These are phyloP conservation scores for Pemphigus obesinymphae DNA, from an alignment of 1,140 invertebrate genomes.

Conservation along the genomic window DNA sequence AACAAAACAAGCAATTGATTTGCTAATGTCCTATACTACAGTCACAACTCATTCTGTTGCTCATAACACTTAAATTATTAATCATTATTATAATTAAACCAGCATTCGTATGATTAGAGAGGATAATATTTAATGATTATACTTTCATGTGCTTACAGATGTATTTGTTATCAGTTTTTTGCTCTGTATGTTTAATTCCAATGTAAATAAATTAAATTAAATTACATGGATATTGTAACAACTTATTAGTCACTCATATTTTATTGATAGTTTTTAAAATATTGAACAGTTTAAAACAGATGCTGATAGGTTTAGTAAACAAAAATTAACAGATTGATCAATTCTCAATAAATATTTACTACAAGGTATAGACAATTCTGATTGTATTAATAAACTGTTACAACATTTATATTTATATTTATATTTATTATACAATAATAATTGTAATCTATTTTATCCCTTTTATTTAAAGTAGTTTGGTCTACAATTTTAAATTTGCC, in stretches of 20 bases:
- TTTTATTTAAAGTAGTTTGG: too few species aligned
- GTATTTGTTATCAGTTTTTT: neutral
- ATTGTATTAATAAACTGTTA: too few species aligned
- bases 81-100: neutral
- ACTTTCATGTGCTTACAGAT: neutral
- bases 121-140: neutral
- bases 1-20: constrained; percentile 81
- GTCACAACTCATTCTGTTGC: neutral
- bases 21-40: constrained; percentile 78
- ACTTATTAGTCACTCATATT: neutral
- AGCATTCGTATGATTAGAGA: neutral
- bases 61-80: neutral
- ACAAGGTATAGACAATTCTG: too few species aligned
- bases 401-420: neutral
- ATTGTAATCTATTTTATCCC: too few species aligned
- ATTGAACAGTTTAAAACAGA: too few species aligned
- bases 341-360: too few species aligned
- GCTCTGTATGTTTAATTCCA: neutral
- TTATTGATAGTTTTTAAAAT: neutral
- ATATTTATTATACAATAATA: too few species aligned
- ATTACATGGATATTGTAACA: neutral
- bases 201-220: constrained; percentile 5
- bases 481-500: too few species aligned
- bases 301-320: too few species aligned
- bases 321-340: too few species aligned